Evolutionary conservation across 2,888 invertebrate genomes (phyloP).

Genomic region (Polymixis flavicincta): DNA sequence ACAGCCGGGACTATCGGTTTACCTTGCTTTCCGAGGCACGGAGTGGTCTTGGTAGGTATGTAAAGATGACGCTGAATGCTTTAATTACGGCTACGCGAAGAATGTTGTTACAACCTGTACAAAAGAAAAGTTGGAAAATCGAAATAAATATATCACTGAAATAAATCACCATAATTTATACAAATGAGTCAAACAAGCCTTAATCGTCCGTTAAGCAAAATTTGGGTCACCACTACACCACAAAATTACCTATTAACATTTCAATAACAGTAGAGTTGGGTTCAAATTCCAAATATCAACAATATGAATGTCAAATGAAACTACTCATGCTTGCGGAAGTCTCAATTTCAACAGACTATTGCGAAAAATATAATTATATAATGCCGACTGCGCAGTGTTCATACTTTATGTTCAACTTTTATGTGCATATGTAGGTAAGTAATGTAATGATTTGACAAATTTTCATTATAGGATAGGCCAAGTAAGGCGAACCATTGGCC

Average conservation of each 20-base stretch:
- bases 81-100: too few species aligned
- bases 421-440: not conserved
- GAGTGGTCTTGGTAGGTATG: too few species aligned
- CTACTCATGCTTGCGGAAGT: constrained; percentile 33
- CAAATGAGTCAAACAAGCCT: too few species aligned
- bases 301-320: constrained; percentile 33
- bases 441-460: constrained; percentile 15
- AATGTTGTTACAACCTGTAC: too few species aligned
- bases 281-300: constrained; percentile 32
- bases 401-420: constrained; percentile 18
- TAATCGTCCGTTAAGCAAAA: not conserved
- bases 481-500: too few species aligned
- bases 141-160: not conserved
- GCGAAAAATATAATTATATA: constrained; percentile 48
- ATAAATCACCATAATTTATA: not conserved
- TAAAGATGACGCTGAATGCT: too few species aligned
- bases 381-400: constrained; percentile 9
- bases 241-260: not conserved
- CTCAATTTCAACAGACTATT: constrained; percentile 35
- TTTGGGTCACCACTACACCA: not conserved
- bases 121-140: too few species aligned
- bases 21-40: too few species aligned
- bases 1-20: too few species aligned
- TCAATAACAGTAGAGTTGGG: not conserved
- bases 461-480: not conserved